Evolutionary conservation across 2,797 vertebrate genomes (phyloP), one percentile per base, ranked within the genome.

Genomic region (Pipistrellus pipistrellus): DNA sequence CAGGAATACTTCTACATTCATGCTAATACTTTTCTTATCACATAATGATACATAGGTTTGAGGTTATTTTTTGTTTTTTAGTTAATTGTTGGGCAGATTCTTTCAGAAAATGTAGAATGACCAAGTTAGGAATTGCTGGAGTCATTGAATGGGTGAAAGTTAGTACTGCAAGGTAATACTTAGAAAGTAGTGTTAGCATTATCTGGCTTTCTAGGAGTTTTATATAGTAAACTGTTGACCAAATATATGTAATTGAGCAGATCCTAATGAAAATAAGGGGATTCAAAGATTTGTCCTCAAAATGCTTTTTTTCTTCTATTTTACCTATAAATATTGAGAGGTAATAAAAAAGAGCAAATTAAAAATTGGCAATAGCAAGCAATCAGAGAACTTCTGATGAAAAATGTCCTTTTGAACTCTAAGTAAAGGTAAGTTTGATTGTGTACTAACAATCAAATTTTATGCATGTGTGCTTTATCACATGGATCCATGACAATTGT

Each of bases 1-100:
- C 73, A 72, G 94, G 46, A 89, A 96, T 90, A 46, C 5, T 90
- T 97, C 96, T 81, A 69, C 2, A 85, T 88, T 55, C 11, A 21
- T 15, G 75, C 23, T 85, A 95, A 76, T 27, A 62, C 53, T 88
- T 94, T 97, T 88, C 83, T 93, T 88, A 93, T 55, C n/a, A 84
- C n/a, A 78, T 48, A 35, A 6, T 80, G 69, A 53, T 25, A 68
- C 5, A 59, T 14, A 73, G 71, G 25, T 92, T 90, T 87, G 71
- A 11, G 44, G 44, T 1, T 27, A 17, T 13, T 62, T 93, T 92
- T 3, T 53, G 51, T 53, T 7, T 51, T 90, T 95, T 82, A 85
- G 13, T 75, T 17, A 51, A 4, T 46, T 25, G 23, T 66, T 66
- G 12, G 25, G 30, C 3, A 75, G 78, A 85, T 81, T 87, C 35